phyloP scores from a whole-genome alignment of 2,113 vertebrate species.

The Girardinichthys multiradiatus region DNA sequence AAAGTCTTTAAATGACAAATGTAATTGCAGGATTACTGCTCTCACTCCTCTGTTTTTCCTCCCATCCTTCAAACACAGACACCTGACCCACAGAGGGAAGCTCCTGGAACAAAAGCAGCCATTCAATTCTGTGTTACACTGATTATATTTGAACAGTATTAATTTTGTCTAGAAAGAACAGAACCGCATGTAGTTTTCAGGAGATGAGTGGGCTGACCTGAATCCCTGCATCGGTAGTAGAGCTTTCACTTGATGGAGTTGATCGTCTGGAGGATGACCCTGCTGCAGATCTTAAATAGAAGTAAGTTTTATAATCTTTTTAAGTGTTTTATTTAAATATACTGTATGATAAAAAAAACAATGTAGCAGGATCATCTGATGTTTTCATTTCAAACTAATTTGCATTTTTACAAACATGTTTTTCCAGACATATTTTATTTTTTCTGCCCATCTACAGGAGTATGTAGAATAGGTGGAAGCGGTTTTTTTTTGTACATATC shows the following conservation, averaged over 20 bases:
- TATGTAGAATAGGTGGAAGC: not conserved
- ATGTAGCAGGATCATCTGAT: no score
- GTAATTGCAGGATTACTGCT: slow-evolving; percentile 42
- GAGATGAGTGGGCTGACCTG: slow-evolving; percentile 30
- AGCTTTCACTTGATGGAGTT: slow-evolving; percentile 39
- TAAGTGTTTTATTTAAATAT: not conserved
- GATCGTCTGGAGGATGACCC: slow-evolving; percentile 34
- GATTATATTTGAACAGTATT: not conserved
- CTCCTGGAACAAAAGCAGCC: slow-evolving; percentile 37
- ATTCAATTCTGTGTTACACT: not conserved
- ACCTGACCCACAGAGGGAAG: slow-evolving; percentile 46
- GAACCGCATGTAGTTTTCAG: not conserved
- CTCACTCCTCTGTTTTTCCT: slow-evolving; percentile 47
- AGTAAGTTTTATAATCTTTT: not conserved
- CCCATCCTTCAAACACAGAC: slow-evolving; percentile 48
- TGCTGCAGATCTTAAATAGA: slow-evolving; percentile 42
- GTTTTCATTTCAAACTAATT: not conserved
- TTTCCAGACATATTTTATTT: not conserved
- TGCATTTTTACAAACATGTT: no score
- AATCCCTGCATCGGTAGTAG: slow-evolving; percentile 31
- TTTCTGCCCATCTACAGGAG: not conserved
- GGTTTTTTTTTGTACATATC: not conserved
- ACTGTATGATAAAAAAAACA: not conserved
- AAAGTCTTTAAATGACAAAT: not conserved
- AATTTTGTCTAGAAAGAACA: not conserved